Base-by-base conservation (phyloP, 1,140 invertebrate species). In the Ctenoplectra terminalis region DNA sequence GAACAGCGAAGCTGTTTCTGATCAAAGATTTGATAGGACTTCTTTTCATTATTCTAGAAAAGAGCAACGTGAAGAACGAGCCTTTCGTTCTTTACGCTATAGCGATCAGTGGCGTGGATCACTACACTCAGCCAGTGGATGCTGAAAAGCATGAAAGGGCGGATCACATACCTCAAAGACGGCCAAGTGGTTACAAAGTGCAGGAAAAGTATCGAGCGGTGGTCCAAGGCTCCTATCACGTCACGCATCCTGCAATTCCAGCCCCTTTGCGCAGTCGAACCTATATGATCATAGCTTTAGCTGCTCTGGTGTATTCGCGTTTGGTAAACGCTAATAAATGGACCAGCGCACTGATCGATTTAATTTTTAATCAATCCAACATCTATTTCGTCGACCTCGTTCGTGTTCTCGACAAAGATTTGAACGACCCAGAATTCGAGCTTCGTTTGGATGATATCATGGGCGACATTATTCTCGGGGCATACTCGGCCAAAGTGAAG, bases 321-420 rank as follows among this genome's bases (percentile, higher is more conserved):
- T 40, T 94, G 26, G 85, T 92, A 1, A 87, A 83, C 40, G 81
- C 89, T 0, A 92, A 91, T 20, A 93, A 90, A 9, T 94, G 93
- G 93, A 90, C 87, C 0, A 90, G 80, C 23, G 66, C 82, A 0
- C 52, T 94, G 26, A 63, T 94, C 6, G 90, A 94, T 48, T 37
- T 93, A 4, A 94, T 94, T n/a, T 91, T 94, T 61, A 92, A 94
- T 56, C 91, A 93, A 11, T 88, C 93, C 0, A 91, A 93, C 34
- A 89, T 93, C 1, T 94, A 93, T 54, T 70, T 94, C 17, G 79
- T 93, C 13, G 93, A 93, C 70, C 60, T 94, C 6, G 84, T 84
- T 0, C 82, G 91, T 4, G 89, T 89, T 0, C 67, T 93, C 0
- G 90, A 88, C 0, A 93, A 91, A 31, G 89, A 86, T 17, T 73